Evolutionary conservation across 2,797 vertebrate genomes (phyloP).

Genomic region (Arrhamphus sclerolepis): DNA sequence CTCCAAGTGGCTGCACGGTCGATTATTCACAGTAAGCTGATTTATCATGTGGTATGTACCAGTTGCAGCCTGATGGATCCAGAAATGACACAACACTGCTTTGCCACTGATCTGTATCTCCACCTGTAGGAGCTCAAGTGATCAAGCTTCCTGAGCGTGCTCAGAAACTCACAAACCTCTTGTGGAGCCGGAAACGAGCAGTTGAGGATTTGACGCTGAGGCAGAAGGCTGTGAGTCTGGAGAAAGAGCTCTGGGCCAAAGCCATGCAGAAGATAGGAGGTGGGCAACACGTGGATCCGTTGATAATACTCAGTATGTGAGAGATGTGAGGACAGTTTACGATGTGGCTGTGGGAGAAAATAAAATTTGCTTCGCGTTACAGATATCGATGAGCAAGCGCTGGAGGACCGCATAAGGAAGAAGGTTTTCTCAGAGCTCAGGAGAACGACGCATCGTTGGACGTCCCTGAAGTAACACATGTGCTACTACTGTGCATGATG

Average conservation of each 20-base stretch:
- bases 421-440: conserved; percentile 80
- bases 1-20: conserved; percentile 76
- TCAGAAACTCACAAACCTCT: conserved; percentile 77
- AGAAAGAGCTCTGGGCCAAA: conserved; percentile 70
- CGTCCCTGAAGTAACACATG: conserved; percentile 78
- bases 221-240: conserved; percentile 75
- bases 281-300: conserved; percentile 14
- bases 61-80: background rate
- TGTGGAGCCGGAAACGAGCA: conserved; percentile 88
- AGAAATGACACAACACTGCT: background rate
- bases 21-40: conserved; percentile 78
- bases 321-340: background rate
- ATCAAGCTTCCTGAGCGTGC: conserved; percentile 64
- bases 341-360: conserved; percentile 2
- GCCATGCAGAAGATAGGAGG: conserved; percentile 53
- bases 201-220: conserved; percentile 76
- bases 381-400: conserved; percentile 65
- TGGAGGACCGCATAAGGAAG: conserved; percentile 73
- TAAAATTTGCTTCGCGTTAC: conserved; percentile 23
- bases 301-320: background rate
- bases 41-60: background rate
- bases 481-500: background rate
- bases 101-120: background rate
- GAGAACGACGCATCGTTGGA: conserved; percentile 86
- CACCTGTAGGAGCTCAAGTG: conserved; percentile 71